Evolutionary conservation across 2,797 vertebrate genomes (phyloP).

Genomic region (Xiphophorus birchmanni): DNA sequence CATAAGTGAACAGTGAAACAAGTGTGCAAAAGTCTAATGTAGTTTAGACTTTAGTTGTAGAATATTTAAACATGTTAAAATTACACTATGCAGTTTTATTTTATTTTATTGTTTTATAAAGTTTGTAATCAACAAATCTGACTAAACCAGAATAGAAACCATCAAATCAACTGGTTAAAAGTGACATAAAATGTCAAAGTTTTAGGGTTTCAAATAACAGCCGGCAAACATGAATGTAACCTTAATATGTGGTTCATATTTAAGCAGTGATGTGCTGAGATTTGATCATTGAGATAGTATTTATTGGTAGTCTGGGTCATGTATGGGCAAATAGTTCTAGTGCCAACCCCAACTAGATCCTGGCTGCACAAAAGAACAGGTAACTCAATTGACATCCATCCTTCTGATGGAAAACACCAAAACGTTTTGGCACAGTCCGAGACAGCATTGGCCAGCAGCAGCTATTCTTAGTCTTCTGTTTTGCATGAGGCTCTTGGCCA

Average conservation of each 20-base stretch:
- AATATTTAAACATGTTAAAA: not conserved
- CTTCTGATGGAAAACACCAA: not conserved
- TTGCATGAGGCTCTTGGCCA: conserved; percentile 9
- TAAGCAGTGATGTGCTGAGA: not conserved
- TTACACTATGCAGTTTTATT: not conserved
- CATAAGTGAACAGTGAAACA: not conserved
- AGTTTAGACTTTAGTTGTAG: not conserved
- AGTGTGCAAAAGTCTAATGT: not conserved
- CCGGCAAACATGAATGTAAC: not conserved
- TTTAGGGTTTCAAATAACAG: not conserved
- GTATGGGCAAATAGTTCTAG: not conserved
- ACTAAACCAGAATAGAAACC: not conserved
- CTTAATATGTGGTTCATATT: not conserved
- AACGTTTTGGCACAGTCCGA: not conserved
- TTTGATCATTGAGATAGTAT: not conserved
- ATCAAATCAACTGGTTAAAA: not conserved
- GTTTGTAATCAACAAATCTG: not conserved
- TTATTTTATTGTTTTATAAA: not conserved
- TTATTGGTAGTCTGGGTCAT: not conserved
- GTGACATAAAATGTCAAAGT: not conserved
- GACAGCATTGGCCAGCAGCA: not conserved
- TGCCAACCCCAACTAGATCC: not conserved
- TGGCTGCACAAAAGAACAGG: not conserved
- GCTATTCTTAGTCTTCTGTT: not conserved
- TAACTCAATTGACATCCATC: not conserved